A percentile compares a stretch with the other conserved stretches of the same genome.
phyloP scores from a whole-genome alignment of 2,113 vertebrate genomes.

The Chionomys nivalis region DNA sequence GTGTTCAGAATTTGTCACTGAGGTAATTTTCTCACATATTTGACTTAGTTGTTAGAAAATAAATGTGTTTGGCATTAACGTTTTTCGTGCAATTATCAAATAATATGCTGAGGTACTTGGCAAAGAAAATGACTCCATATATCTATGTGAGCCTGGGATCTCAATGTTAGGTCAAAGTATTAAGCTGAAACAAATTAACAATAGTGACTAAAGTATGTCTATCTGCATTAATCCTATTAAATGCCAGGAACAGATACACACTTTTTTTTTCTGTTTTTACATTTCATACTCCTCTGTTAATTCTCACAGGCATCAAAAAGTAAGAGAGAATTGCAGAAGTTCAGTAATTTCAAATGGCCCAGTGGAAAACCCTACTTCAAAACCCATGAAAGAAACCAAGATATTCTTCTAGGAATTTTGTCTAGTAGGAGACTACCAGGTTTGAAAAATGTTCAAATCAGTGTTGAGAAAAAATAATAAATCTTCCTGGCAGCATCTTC shows the following conservation, averaged over 20 bases:
- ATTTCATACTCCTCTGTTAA: background rate
- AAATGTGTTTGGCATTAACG: background rate
- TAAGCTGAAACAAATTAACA: background rate
- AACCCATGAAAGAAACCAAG: background rate
- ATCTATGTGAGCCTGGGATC: background rate
- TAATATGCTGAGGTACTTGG: background rate
- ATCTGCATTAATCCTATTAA: constrained; percentile 25
- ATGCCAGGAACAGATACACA: background rate
- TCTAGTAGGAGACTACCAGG: background rate
- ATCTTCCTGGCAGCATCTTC: background rate
- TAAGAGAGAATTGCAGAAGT: background rate
- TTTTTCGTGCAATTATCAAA: background rate
- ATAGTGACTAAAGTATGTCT: background rate
- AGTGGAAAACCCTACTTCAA: background rate
- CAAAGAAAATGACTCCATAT: background rate
- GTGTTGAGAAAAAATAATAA: background rate
- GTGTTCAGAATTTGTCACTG: background rate
- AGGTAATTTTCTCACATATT: background rate
- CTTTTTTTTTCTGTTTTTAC: constrained; percentile 1
- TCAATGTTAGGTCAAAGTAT: background rate
- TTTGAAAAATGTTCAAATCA: background rate
- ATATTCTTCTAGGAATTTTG: constrained; percentile 14
- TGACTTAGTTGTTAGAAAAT: background rate
- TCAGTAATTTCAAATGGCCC: background rate
- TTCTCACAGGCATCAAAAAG: background rate